Evolutionary conservation across 2,888 invertebrate genomes (phyloP).

Genomic region (Lasioglossum calceatum): DNA sequence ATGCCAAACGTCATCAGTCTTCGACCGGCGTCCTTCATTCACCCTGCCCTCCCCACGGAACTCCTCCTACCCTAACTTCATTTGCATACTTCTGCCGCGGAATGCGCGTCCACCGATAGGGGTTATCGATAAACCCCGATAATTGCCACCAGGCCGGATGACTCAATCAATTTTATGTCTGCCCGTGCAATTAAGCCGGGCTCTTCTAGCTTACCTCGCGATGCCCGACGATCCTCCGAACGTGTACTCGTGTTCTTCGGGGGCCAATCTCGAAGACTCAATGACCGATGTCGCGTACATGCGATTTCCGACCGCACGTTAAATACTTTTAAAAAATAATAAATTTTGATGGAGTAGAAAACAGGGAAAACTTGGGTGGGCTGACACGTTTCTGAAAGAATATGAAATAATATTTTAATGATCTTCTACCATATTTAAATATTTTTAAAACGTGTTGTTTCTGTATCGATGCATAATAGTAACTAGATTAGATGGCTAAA

Average conservation of each 20-base stretch:
- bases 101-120: constrained; percentile 31
- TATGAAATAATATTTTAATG: too few species aligned
- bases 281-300: neutral
- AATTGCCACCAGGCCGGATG: constrained; percentile 44
- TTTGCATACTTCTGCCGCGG: constrained; percentile 51
- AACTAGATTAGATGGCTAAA: neutral
- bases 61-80: neutral
- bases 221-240: neutral
- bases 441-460: too few species aligned
- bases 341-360: too few species aligned
- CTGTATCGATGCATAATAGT: too few species aligned
- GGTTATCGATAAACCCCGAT: constrained; percentile 53
- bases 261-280: neutral
- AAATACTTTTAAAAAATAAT: too few species aligned
- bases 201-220: neutral
- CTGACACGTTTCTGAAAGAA: too few species aligned
- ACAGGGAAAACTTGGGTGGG: too few species aligned
- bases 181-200: constrained; percentile 24
- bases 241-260: neutral
- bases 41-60: neutral
- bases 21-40: constrained; percentile 41
- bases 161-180: constrained; percentile 61
- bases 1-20: constrained; percentile 70
- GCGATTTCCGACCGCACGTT: neutral
- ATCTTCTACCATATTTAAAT: too few species aligned